A percentile compares a stretch with the other conserved stretches of the same genome.
These are phyloP conservation scores for Neotoxoptera formosana DNA, from an alignment of 1,140 invertebrate genomes.

Conservation along the genomic window DNA sequence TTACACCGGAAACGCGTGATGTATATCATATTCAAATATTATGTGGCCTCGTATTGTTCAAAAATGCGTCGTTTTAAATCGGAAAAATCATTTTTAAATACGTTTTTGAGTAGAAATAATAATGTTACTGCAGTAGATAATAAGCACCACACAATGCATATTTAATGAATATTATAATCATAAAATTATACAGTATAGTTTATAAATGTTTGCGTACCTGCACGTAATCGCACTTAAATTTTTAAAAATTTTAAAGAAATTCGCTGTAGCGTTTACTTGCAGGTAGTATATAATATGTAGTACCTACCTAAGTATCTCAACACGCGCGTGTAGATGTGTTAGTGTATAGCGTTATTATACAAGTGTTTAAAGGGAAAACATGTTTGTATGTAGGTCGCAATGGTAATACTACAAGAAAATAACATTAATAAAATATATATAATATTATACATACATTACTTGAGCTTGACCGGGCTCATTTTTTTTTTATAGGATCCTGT, in stretches of 20 bases:
- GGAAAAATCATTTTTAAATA: background rate
- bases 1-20: background rate
- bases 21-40: background rate
- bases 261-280: background rate
- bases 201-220: background rate
- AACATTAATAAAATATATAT: slow-evolving; percentile 7
- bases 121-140: background rate
- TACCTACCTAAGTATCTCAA: background rate
- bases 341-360: too few species aligned
- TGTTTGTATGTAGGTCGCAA: slow-evolving; percentile 30
- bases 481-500: background rate
- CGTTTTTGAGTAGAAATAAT: background rate
- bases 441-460: background rate
- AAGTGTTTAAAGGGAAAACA: slow-evolving; percentile 22
- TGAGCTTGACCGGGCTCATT: background rate
- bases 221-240: background rate
- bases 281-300: background rate
- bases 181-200: background rate
- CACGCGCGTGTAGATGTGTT: background rate
- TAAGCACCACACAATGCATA: background rate
- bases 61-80: background rate
- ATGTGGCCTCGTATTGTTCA: background rate
- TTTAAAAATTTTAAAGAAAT: background rate
- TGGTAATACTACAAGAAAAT: background rate
- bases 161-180: background rate